Conservation (phyloP, 2,888 invertebrate genomes). For the Drosophila hawaiiensis region DNA sequence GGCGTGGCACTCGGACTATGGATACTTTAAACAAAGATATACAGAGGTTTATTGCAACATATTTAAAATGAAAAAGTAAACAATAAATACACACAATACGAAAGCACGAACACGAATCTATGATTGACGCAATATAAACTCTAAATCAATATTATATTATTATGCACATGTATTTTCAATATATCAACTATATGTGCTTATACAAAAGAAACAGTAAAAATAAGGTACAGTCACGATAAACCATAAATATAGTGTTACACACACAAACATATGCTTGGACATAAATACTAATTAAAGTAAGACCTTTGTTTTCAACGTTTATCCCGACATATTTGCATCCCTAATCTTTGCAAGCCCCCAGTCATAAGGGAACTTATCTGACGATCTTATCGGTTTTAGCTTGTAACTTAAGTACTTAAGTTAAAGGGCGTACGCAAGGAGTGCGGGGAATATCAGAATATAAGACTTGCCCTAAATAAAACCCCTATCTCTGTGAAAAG, state of each 20-base stretch:
- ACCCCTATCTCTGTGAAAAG: not conserved
- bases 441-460: not conserved
- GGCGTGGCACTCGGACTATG: not conserved
- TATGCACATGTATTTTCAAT: conserved; percentile 23
- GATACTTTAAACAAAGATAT: conserved; percentile 4
- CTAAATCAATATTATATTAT: conserved; percentile 25
- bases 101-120: conserved; percentile 20
- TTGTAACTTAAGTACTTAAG: conserved; percentile 53
- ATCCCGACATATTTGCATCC: not conserved
- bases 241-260: not conserved
- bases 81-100: conserved; percentile 4
- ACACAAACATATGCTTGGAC: conserved; percentile 10
- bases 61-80: conserved; percentile 14
- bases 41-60: conserved; percentile 35
- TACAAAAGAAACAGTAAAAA: conserved; percentile 38
- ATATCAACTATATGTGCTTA: conserved; percentile 19
- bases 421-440: not conserved
- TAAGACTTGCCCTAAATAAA: not conserved
- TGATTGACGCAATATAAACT: conserved; percentile 23
- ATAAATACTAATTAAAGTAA: conserved; percentile 1
- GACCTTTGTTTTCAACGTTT: conserved; percentile 5
- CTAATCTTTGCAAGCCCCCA: not conserved
- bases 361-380: conserved; percentile 2
- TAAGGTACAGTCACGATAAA: conserved; percentile 28
- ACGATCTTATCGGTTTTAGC: conserved; percentile 8